A percentile compares a stretch with the other conserved stretches of the same genome.
phyloP scores from a whole-genome alignment of 2,888 invertebrate genomes.

The Elmis aenea region DNA sequence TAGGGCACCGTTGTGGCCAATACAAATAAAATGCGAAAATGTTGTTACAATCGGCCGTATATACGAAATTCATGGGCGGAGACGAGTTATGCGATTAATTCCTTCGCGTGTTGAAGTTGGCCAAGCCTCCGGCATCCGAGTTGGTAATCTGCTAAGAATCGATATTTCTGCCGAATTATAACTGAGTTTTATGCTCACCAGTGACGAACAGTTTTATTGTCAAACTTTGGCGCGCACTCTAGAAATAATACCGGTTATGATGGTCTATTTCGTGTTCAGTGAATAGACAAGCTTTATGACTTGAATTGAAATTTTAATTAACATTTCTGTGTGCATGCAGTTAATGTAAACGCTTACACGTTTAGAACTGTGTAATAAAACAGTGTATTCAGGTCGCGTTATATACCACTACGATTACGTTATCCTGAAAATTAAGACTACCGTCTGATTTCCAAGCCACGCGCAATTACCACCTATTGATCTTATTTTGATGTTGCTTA shows the following conservation, averaged over 20 bases:
- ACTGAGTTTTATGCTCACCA: slow-evolving; percentile 25
- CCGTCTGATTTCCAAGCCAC: too few species aligned
- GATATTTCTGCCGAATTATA: slow-evolving; percentile 21
- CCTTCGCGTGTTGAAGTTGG: slow-evolving; percentile 24
- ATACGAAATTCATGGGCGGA: slow-evolving; percentile 8
- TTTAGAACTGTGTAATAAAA: too few species aligned
- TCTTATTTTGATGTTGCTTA: too few species aligned
- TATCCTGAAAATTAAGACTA: too few species aligned
- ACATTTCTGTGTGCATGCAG: too few species aligned
- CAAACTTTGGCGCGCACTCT: slow-evolving; percentile 23
- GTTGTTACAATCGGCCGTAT: too few species aligned
- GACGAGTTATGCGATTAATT: slow-evolving; percentile 22
- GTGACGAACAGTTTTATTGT: slow-evolving; percentile 28
- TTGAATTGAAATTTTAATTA: slow-evolving; percentile 27
- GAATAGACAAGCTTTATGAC: slow-evolving; percentile 21
- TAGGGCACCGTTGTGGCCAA: too few species aligned
- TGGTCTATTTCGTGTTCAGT: slow-evolving; percentile 16
- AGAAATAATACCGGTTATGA: slow-evolving; percentile 23
- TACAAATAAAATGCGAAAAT: too few species aligned
- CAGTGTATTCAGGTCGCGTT: too few species aligned
- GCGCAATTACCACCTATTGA: too few species aligned
- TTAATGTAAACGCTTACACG: too few species aligned
- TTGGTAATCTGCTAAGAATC: slow-evolving; percentile 22
- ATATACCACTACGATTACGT: too few species aligned
- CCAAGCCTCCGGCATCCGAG: slow-evolving; percentile 23